Evolutionary conservation across 2,888 invertebrate genomes (phyloP), one percentile per base, ranked within the genome.

Genomic region (Iphiclides podalirius): DNA sequence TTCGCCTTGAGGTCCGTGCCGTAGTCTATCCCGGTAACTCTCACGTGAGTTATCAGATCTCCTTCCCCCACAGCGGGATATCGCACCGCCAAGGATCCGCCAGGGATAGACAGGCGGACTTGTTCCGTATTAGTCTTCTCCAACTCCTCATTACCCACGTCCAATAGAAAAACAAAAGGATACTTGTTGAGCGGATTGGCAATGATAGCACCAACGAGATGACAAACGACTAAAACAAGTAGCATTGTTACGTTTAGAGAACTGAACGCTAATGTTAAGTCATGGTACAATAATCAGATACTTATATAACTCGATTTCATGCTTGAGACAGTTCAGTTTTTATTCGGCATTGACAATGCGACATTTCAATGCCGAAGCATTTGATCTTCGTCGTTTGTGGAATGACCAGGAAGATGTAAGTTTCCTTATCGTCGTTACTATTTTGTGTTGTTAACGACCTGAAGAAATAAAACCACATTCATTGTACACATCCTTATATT

Each of bases 81-180:
- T 46, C 84, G 70, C 28, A 88, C 55, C 20, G 86, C 86, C 52
- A 86, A 44, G 1, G 84, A 81, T 8, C 87, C 87, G 52, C 88
- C 87, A n/a, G 83, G 83, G 38, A 75, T 63, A 1, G 83, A 74
- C 4, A 88, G 47, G 54, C 84, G 74, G 37, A 87, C 76, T 54
- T 87, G 86, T 59, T 85, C 82, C n/a, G 79, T 66, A 41, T 70
- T 76, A 1, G 76, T 74, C 37, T 79, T 79, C 50, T 82, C 67
- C 16, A 87, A 54, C 63, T 85, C 87, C 79, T 88, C 88, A 75
- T 88, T 88, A 38, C 88, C 88, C 37, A 87, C 70, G 55, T 88
- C 88, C 14, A 88, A 63, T 17, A 87, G 60, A 53, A 86, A 88
- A 36, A 81, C 78, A 54, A 74, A 86, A 1, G 88, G 88, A 47